Percentiles rank a stretch among this genome's conserved stretches.
Evolutionary conservation across 2,888 invertebrate genomes (phyloP).

Genomic region (Lasioglossum morio): DNA sequence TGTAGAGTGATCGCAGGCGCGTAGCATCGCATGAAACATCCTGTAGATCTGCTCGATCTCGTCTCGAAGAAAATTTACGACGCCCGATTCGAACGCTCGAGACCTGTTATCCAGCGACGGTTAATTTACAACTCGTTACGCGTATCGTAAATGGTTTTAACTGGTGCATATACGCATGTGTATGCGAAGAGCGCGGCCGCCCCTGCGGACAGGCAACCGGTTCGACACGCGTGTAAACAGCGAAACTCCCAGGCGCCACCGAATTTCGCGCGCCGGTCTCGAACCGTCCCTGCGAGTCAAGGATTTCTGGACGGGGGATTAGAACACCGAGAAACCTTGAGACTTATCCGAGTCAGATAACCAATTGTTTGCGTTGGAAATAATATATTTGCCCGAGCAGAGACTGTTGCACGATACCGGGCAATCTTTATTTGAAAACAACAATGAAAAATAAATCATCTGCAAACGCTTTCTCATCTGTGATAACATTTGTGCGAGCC

Average conservation of each 20-base stretch:
- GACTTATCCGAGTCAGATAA: conserved; percentile 10
- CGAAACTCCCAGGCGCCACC: background rate
- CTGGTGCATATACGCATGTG: background rate
- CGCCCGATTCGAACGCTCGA: background rate
- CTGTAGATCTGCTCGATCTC: background rate
- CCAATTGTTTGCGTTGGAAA: background rate
- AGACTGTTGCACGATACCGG: conserved; percentile 4
- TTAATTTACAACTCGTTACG: background rate
- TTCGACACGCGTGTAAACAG: background rate
- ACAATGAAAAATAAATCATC: background rate
- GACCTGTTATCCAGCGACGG: background rate
- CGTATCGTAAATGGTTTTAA: background rate
- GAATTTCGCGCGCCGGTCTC: background rate
- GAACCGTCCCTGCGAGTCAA: background rate
- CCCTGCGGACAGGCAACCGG: conserved; percentile 28
- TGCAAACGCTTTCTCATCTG: background rate
- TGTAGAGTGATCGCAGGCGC: too few species aligned
- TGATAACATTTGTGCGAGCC: background rate
- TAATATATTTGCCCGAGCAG: background rate
- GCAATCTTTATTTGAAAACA: background rate
- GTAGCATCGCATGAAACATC: background rate
- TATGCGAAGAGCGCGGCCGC: background rate
- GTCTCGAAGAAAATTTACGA: background rate
- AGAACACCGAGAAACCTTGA: background rate
- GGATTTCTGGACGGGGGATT: background rate